Percentiles rank a stretch among this genome's conserved stretches.
These are phyloP conservation scores for Myotis brandtii DNA, from an alignment of 2,113 vertebrate species.

Conservation along the genomic window DNA sequence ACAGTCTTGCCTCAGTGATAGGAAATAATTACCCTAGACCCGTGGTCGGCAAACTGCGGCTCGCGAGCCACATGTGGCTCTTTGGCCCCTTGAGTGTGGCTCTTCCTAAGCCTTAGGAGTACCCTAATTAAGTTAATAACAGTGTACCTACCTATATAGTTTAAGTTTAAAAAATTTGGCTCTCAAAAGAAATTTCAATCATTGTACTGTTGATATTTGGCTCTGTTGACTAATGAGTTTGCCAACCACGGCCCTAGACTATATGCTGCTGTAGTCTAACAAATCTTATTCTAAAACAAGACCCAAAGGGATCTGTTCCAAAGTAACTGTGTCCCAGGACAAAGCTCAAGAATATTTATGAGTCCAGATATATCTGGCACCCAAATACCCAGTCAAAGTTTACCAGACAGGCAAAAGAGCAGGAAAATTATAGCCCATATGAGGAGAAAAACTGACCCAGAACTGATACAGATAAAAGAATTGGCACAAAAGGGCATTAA, in stretches of 20 bases:
- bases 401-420: not conserved
- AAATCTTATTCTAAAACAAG: not conserved
- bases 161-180: too few species aligned
- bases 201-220: too few species aligned
- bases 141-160: too few species aligned
- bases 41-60: too few species aligned
- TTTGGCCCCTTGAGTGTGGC: too few species aligned
- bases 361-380: not conserved
- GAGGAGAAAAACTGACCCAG: not conserved
- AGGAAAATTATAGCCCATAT: not conserved
- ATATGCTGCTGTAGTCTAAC: not conserved
- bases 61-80: too few species aligned
- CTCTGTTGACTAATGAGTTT: too few species aligned
- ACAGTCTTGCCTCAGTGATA: not conserved
- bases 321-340: not conserved
- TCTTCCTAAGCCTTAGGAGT: too few species aligned
- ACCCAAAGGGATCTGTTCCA: not conserved
- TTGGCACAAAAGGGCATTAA: not conserved
- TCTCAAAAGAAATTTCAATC: too few species aligned
- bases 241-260: not conserved
- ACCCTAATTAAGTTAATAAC: too few species aligned
- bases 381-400: not conserved
- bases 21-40: not conserved
- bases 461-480: slow-evolving; percentile 24
- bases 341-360: not conserved